These are phyloP conservation scores for Rhinoptilus africanus DNA, from an alignment of 2,113 vertebrate species.

Conservation along the genomic window DNA sequence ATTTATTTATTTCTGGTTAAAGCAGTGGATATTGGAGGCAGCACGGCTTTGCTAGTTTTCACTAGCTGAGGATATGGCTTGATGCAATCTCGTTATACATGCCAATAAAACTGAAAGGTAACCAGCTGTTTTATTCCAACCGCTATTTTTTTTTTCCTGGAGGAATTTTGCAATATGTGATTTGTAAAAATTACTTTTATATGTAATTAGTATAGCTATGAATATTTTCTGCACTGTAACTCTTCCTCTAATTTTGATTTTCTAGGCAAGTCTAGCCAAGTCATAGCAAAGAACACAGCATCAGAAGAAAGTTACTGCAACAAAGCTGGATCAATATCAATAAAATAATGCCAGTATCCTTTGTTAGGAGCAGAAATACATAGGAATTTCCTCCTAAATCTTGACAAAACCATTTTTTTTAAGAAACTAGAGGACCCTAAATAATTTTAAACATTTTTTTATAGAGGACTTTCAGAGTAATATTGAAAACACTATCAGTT, in stretches of 20 bases:
- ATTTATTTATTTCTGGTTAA: neutral
- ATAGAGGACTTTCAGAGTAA: neutral
- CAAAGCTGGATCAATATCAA: neutral
- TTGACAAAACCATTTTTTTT: neutral
- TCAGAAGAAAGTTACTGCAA: constrained; percentile 12
- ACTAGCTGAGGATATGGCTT: neutral
- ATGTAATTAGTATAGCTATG: neutral
- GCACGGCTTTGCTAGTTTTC: neutral
- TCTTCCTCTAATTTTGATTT: constrained; percentile 33
- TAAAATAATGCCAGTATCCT: neutral
- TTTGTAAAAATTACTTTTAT: constrained; percentile 13
- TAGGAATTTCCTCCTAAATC: neutral
- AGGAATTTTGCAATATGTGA: constrained; percentile 17
- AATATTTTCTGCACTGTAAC: constrained; percentile 14
- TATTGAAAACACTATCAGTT: neutral
- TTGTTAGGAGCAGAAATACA: neutral
- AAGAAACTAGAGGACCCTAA: neutral
- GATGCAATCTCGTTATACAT: neutral
- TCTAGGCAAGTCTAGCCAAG: constrained; percentile 1
- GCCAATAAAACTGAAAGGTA: constrained; percentile 30
- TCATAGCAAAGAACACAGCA: neutral
- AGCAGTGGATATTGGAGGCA: neutral
- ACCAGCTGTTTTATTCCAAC: neutral
- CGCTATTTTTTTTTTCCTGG: neutral
- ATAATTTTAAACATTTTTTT: neutral